phyloP scores from a whole-genome alignment of 2,888 invertebrate genomes.

The Alloscopus bannaensis region DNA sequence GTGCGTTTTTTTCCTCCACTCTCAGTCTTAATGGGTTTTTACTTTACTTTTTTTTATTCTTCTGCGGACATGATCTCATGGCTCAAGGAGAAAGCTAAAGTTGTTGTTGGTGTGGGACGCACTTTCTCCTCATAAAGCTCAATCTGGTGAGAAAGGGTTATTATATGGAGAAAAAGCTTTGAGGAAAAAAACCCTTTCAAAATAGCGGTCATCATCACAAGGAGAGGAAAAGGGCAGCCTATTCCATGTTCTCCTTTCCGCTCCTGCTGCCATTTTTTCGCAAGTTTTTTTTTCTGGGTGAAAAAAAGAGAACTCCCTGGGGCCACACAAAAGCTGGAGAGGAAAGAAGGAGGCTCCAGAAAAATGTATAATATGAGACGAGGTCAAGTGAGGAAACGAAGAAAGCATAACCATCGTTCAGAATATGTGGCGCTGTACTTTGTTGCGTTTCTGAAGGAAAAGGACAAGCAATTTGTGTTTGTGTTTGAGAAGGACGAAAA shows the following conservation, averaged over 20 bases:
- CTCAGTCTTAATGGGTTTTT: constrained; percentile 7
- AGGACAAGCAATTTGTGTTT: background rate
- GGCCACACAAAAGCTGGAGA: constrained; percentile 28
- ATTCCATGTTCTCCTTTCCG: constrained; percentile 22
- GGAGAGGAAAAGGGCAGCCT: constrained; percentile 9
- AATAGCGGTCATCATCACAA: background rate
- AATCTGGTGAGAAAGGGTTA: too few relatives aligned
- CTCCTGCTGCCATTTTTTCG: constrained; percentile 21
- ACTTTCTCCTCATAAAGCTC: too few relatives aligned
- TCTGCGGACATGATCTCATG: too few relatives aligned
- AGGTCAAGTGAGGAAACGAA: too few relatives aligned
- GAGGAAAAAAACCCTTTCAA: too few relatives aligned
- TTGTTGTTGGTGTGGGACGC: too few relatives aligned
- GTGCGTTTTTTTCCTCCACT: too few relatives aligned
- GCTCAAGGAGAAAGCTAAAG: too few relatives aligned
- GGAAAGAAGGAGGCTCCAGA: background rate
- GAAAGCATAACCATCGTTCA: too few relatives aligned
- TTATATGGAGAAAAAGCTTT: too few relatives aligned
- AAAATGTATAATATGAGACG: constrained; percentile 26
- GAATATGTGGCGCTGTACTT: background rate
- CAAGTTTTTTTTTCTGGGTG: background rate
- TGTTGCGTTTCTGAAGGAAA: background rate
- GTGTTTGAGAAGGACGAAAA: background rate
- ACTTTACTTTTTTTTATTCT: too few relatives aligned
- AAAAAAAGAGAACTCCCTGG: constrained; percentile 17